Evolutionary conservation across 1,140 invertebrate species (phyloP).

Genomic region (Ceratina calcarata): DNA sequence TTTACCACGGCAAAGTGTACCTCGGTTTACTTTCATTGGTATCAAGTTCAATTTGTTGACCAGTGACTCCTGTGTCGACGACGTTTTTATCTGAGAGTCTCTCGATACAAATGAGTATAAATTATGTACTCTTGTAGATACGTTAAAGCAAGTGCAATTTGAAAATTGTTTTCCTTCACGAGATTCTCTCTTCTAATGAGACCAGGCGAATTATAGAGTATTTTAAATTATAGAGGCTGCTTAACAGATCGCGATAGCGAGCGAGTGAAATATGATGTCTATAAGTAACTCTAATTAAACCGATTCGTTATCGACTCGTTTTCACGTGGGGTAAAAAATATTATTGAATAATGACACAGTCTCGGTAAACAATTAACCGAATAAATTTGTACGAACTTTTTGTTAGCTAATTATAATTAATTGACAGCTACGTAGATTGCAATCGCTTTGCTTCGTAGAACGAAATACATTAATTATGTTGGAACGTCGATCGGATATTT

Average conservation of each 20-base stretch:
- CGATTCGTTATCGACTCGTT: background rate
- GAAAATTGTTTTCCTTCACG: too few relatives aligned
- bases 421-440: background rate
- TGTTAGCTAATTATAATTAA: background rate
- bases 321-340: background rate
- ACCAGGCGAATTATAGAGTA: too few relatives aligned
- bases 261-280: too few relatives aligned
- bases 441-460: background rate
- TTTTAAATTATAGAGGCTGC: too few relatives aligned
- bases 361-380: background rate
- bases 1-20: background rate
- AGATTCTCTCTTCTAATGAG: too few relatives aligned
- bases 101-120: too few relatives aligned
- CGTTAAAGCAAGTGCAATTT: too few relatives aligned
- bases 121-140: too few relatives aligned
- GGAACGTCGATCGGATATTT: background rate
- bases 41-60: background rate
- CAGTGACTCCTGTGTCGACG: background rate
- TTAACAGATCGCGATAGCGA: too few relatives aligned
- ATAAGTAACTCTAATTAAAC: background rate
- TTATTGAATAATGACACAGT: background rate
- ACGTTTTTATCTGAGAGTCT: too few relatives aligned
- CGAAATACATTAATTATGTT: background rate
- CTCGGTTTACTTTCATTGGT: conserved; percentile 27
- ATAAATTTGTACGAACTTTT: background rate